A percentile compares a stretch with the other conserved stretches of the same genome.
Conservation (phyloP, 2,888 invertebrate species). For the Matsumyia berberina region DNA sequence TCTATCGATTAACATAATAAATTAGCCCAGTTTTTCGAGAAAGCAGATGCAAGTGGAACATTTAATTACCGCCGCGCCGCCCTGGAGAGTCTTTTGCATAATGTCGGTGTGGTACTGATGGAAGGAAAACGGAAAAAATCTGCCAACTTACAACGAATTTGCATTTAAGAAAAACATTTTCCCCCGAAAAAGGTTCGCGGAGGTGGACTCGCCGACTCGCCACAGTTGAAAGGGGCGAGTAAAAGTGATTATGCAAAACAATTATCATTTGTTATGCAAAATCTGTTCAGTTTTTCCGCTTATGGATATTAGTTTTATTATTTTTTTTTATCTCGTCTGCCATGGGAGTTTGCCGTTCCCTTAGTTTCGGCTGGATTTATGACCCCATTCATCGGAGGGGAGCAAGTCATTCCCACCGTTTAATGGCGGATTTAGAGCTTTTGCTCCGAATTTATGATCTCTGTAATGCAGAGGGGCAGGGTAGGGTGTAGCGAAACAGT, state of each 20-base stretch:
- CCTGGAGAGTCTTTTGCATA: conserved; percentile 7
- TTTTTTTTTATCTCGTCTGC: conserved; percentile 29
- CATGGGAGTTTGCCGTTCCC: conserved; percentile 33
- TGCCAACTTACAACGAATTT: conserved; percentile 48
- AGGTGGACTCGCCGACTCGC: not conserved
- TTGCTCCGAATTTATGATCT: conserved; percentile 49
- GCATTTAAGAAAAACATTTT: conserved; percentile 44
- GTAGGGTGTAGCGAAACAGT: not conserved
- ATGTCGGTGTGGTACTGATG: conserved; percentile 21
- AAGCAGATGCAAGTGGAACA: conserved; percentile 50
- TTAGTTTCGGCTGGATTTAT: conserved; percentile 60
- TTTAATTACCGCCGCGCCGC: conserved; percentile 53
- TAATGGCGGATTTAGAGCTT: conserved; percentile 23
- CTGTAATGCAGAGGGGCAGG: conserved; percentile 1
- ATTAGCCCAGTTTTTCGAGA: conserved; percentile 23
- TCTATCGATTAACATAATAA: conserved; percentile 64
- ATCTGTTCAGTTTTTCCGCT: conserved; percentile 68
- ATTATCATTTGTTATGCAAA: conserved; percentile 76
- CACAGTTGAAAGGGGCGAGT: conserved; percentile 55
- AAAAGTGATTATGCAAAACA: conserved; percentile 76
- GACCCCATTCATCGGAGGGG: conserved; percentile 61
- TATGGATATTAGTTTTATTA: conserved; percentile 73
- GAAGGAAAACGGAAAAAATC: conserved; percentile 17
- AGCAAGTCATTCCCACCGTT: conserved; percentile 49
- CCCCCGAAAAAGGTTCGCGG: conserved; percentile 17